Base-by-base conservation (phyloP, 2,113 vertebrate species). In the Clarias batrachus region DNA sequence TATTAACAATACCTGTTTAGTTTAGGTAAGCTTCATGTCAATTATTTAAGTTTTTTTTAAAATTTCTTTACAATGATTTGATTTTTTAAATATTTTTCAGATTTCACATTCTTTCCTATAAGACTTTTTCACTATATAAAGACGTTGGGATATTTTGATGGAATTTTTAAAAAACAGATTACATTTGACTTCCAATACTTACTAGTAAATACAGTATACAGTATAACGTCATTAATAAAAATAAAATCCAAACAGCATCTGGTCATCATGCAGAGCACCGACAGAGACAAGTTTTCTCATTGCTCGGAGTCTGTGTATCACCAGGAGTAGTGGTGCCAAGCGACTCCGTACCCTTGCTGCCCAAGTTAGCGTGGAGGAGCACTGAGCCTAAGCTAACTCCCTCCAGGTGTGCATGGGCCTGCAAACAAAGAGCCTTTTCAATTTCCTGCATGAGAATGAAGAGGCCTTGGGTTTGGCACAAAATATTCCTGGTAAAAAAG, bases 381-480 rank as follows among this genome's bases (percentile, higher is more conserved):
- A 74, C 93, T 87, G 90, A 83, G 48, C 91, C 87, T 92, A 86
- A 88, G 93, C 94, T 94, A 95, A 93, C 93, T 85, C 94, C 88
- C 94, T 95, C 96, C 97, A 98, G 97, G 96, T 98, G 97, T 96
- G 95, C 95, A 84, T 25, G 87, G 85, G 88, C 85, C 85, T 37
- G 23, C 88, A 93, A 94, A 98, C 97, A 99, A 98, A 97, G 97
- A 88, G 91, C 90, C 96, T 97, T 97, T 98, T 98, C 95, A 97
- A 94, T 19, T 85, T 30, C 86, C 88, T 91, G 94, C 62, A 94
- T 91, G 95, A 94, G 95, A 96, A 96, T 91, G 93, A 93, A 94
- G 93, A 91, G 94, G 92, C 93, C 91, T 95, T 89, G 94, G 85
- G 87, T 94, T 96, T 92, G 94, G 94, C 95, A 94, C 94, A 95